A percentile compares a stretch with the other conserved stretches of the same genome.
phyloP scores from a whole-genome alignment of 37 sponge, comb jelly and placozoan species.

The Haliclona indistincta region DNA sequence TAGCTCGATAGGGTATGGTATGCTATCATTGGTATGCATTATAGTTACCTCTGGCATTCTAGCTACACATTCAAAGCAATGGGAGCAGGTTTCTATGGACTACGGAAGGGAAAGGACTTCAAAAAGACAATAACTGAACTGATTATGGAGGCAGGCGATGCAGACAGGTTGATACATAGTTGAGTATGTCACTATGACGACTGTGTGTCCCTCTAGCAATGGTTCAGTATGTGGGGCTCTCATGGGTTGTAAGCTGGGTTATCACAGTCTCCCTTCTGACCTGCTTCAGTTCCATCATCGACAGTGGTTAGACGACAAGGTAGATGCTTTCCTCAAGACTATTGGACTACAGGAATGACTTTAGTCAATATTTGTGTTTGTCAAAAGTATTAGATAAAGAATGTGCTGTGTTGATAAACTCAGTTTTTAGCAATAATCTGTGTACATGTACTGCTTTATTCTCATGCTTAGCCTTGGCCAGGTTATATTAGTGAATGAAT shows the following conservation, averaged over 20 bases:
- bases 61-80: constrained; percentile 86
- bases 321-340: background rate
- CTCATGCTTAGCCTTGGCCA: too few species aligned
- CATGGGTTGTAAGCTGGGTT: constrained; percentile 89
- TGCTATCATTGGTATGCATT: too few species aligned
- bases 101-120: constrained; percentile 68
- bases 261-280: constrained; percentile 73
- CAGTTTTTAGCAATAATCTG: too few species aligned
- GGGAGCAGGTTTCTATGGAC: constrained; percentile 84
- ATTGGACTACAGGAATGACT: constrained; percentile 3
- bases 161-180: constrained; percentile 71
- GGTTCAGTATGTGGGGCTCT: constrained; percentile 92
- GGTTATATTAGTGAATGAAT: too few species aligned
- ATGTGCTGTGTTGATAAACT: background rate
- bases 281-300: constrained; percentile 68
- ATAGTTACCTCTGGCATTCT: background rate
- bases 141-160: constrained; percentile 92
- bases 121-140: constrained; percentile 57
- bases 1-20: constrained; percentile 57
- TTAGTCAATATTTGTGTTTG: background rate
- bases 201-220: constrained; percentile 47
- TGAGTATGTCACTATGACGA: background rate
- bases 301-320: constrained; percentile 77
- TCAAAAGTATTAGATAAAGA: background rate
- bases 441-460: too few species aligned